Conservation (phyloP, 2,797 vertebrate species). For the Catostomus latipinnis region DNA sequence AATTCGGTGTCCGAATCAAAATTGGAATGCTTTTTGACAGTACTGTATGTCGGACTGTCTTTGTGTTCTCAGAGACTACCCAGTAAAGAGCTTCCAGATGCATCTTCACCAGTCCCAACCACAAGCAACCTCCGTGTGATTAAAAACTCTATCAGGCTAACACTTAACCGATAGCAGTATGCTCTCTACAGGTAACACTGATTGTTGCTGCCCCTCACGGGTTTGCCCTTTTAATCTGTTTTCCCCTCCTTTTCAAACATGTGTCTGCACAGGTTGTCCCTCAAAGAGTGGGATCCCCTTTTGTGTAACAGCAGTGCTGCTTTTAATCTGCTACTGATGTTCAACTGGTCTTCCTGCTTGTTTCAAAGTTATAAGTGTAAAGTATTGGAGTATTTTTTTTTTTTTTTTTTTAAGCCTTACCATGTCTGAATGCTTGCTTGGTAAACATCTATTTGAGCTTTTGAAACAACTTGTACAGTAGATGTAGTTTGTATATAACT, state of each 20-base stretch:
- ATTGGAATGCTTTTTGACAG: not conserved
- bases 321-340: conserved; percentile 57
- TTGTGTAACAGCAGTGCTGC: conserved; percentile 44
- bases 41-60: conserved; percentile 28
- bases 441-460: conserved; percentile 58
- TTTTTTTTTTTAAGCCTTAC: conserved; percentile 67
- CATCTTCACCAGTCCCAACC: conserved; percentile 89
- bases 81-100: conserved; percentile 96
- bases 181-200: conserved; percentile 73
- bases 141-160: conserved; percentile 97
- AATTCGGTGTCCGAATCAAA: not conserved
- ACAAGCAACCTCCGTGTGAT: conserved; percentile 90
- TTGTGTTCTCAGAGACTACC: conserved; percentile 84
- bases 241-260: conserved; percentile 18
- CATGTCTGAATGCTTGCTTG: conserved; percentile 61
- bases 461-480: conserved; percentile 76
- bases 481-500: conserved; percentile 81
- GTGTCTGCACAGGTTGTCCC: conserved; percentile 33
- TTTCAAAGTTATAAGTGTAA: conserved; percentile 48
- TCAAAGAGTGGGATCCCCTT: conserved; percentile 45
- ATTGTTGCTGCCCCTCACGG: conserved; percentile 23
- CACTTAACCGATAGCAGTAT: conserved; percentile 87
- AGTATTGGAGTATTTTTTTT: conserved; percentile 41
- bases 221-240: conserved; percentile 30
- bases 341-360: conserved; percentile 53